These are phyloP conservation scores for Ceratosolen solmsi DNA, from an alignment of 1,140 invertebrate genomes.

Conservation along the genomic window DNA sequence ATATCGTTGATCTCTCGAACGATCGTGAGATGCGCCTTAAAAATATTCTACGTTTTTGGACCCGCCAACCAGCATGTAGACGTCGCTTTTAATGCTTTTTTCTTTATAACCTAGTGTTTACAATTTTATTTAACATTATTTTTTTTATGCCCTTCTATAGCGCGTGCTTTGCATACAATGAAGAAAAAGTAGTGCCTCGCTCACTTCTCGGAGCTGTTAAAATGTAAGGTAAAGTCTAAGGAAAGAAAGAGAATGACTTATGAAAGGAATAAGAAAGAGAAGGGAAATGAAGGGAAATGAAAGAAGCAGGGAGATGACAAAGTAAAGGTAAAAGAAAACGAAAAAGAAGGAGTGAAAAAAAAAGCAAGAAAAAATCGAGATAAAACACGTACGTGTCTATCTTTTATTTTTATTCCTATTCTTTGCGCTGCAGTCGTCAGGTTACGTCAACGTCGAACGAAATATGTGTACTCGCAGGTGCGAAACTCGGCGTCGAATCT, in stretches of 20 bases:
- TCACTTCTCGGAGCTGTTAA: neutral
- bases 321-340: no score
- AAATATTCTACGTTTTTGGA: conserved; percentile 73
- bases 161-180: conserved; percentile 7
- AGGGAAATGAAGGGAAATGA: no score
- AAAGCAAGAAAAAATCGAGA: neutral
- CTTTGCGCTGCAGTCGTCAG: neutral
- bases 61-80: conserved; percentile 72
- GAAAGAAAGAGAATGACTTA: neutral
- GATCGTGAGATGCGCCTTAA: conserved; percentile 56
- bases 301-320: no score
- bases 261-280: no score
- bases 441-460: conserved; percentile 7
- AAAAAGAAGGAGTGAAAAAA: neutral
- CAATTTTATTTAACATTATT: conserved; percentile 47
- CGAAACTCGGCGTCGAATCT: conserved; percentile 18
- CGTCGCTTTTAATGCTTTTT: conserved; percentile 56
- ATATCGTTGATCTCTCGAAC: conserved; percentile 27
- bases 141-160: neutral
- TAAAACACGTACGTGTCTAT: conserved; percentile 29
- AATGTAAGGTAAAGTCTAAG: neutral
- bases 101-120: conserved; percentile 34
- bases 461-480: conserved; percentile 19
- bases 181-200: neutral
- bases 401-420: neutral